A percentile compares a stretch with the other conserved stretches of the same genome.
phyloP scores from a whole-genome alignment of 2,113 vertebrate genomes.

The Onychostruthus taczanowskii region DNA sequence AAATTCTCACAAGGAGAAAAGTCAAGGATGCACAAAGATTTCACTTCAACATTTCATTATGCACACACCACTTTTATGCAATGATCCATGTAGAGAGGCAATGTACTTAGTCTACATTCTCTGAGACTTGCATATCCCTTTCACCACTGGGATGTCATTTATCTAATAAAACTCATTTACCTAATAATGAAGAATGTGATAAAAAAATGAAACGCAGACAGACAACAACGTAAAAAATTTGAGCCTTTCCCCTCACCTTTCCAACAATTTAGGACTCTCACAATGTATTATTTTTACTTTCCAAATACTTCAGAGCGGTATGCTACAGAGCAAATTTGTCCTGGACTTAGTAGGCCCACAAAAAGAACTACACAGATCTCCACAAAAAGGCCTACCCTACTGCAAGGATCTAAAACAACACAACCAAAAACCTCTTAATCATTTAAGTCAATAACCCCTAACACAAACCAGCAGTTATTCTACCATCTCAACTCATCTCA shows the following conservation, averaged over 20 bases:
- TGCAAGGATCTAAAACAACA: neutral
- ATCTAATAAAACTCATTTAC: neutral
- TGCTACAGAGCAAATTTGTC: neutral
- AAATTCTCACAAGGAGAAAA: neutral
- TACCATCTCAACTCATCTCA: neutral
- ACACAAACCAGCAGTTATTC: neutral
- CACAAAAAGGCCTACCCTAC: neutral
- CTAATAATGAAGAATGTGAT: neutral
- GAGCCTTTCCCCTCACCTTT: neutral
- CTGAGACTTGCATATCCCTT: neutral
- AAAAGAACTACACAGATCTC: neutral
- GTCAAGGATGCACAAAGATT: neutral
- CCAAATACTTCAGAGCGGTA: neutral
- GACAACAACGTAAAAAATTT: neutral
- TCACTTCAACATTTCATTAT: neutral
- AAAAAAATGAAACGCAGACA: neutral
- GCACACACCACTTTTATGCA: neutral
- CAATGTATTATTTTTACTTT: neutral
- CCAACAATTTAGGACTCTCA: neutral
- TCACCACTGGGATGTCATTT: neutral
- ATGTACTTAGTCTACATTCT: neutral
- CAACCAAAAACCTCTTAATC: neutral
- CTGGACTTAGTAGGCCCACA: neutral
- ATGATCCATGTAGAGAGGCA: rapidly evolving
- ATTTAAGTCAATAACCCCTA: neutral